These are phyloP conservation scores for Hydra vulgaris DNA, from an alignment of 30 jellyfish, hydroid and myxozoan species.

Conservation along the genomic window DNA sequence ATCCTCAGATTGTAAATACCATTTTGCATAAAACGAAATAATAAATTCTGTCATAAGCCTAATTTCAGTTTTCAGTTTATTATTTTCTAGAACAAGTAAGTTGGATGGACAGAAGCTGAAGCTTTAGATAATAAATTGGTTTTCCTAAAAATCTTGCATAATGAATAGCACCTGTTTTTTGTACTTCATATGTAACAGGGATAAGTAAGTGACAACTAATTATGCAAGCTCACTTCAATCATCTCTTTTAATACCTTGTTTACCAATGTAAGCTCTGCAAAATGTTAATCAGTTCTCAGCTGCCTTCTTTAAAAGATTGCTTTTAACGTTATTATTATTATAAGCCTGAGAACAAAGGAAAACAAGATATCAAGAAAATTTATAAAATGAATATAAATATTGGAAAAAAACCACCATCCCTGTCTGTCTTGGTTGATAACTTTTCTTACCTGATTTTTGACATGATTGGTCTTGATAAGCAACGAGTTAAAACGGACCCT, in stretches of 20 bases:
- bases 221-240: background rate
- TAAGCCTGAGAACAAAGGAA: background rate
- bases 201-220: background rate
- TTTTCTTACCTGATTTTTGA: background rate
- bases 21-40: background rate
- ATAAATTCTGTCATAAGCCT: background rate
- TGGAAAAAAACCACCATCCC: no score
- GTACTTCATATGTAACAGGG: no score
- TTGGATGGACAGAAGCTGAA: background rate
- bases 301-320: background rate
- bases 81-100: background rate
- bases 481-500: background rate
- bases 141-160: background rate
- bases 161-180: no score
- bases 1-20: background rate
- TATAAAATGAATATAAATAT: no score
- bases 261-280: background rate
- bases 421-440: background rate
- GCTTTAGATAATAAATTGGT: background rate
- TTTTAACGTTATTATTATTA: no score
- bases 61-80: background rate
- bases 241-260: background rate
- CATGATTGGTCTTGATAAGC: background rate
- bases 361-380: no score
- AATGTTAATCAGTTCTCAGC: background rate